Conservation (phyloP, 2,113 vertebrate genomes). For the Hyaena hyaena region DNA sequence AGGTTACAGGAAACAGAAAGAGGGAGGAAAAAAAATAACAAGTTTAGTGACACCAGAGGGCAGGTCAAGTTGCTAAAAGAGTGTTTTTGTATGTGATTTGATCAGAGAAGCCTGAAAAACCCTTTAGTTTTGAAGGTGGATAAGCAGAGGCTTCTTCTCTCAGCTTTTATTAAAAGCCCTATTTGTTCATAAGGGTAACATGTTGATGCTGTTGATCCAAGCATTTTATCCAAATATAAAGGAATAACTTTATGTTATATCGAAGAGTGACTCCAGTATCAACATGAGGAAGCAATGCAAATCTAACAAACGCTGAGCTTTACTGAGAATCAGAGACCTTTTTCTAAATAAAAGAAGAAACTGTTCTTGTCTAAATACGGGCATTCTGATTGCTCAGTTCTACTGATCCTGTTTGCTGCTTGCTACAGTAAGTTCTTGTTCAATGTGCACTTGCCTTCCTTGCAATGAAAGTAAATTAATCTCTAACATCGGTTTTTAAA, state of each 20-base stretch:
- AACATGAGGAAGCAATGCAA: not conserved
- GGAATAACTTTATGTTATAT: not conserved
- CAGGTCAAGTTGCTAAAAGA: not conserved
- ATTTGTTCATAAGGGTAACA: not conserved
- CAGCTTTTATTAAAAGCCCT: not conserved
- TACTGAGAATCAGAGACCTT: conserved; percentile 18
- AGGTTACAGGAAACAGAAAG: not conserved
- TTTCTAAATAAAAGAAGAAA: conserved; percentile 58
- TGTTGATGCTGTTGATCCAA: not conserved
- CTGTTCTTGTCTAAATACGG: conserved; percentile 56
- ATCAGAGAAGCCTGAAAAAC: not conserved
- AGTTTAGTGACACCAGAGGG: not conserved
- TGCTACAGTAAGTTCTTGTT: conserved; percentile 61
- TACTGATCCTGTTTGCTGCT: conserved; percentile 19
- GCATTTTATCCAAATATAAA: not conserved
- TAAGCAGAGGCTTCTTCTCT: not conserved
- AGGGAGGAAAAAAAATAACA: not conserved
- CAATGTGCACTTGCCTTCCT: conserved; percentile 46
- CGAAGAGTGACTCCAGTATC: not conserved
- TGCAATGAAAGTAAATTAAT: conserved; percentile 42
- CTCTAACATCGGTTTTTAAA: conserved; percentile 1
- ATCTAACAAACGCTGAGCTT: not conserved
- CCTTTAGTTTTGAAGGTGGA: not conserved
- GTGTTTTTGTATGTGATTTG: not conserved
- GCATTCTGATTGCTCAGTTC: conserved; percentile 40